Evolutionary conservation across 2,888 invertebrate species (phyloP).

Genomic region (Mimumesa dahlbomi): DNA sequence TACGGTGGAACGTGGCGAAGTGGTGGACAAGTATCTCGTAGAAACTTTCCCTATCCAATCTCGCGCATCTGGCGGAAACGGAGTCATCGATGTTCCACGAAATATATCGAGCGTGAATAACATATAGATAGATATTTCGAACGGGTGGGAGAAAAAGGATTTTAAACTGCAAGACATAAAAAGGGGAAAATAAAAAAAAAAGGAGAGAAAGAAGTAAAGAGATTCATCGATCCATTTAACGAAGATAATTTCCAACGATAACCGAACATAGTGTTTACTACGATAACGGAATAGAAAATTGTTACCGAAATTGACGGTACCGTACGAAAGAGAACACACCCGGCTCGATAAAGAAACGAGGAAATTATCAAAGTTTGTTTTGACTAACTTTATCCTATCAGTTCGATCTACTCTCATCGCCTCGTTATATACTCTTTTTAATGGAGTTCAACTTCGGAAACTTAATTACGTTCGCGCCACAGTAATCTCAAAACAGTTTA

Average conservation of each 20-base stretch:
- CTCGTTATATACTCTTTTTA: slow-evolving; percentile 23
- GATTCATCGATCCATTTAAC: no score
- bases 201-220: no score
- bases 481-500: slow-evolving; percentile 59
- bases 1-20: slow-evolving; percentile 30
- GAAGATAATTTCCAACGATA: no score
- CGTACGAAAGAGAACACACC: not conserved
- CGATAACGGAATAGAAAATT: not conserved
- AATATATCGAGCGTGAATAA: not conserved
- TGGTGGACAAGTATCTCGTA: slow-evolving; percentile 51
- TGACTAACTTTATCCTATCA: slow-evolving; percentile 18
- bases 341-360: not conserved
- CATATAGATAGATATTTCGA: not conserved
- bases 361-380: slow-evolving; percentile 36
- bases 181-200: no score
- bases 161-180: not conserved
- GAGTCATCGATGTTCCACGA: slow-evolving; percentile 24
- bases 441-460: slow-evolving; percentile 40
- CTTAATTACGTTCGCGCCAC: slow-evolving; percentile 54
- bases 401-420: slow-evolving; percentile 21
- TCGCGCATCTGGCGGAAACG: slow-evolving; percentile 28
- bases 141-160: not conserved
- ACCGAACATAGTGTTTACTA: no score
- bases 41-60: slow-evolving; percentile 45
- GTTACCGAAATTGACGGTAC: slow-evolving; percentile 3